Base-by-base conservation (phyloP, 2,797 vertebrate species). In the Podarcis lilfordi region DNA sequence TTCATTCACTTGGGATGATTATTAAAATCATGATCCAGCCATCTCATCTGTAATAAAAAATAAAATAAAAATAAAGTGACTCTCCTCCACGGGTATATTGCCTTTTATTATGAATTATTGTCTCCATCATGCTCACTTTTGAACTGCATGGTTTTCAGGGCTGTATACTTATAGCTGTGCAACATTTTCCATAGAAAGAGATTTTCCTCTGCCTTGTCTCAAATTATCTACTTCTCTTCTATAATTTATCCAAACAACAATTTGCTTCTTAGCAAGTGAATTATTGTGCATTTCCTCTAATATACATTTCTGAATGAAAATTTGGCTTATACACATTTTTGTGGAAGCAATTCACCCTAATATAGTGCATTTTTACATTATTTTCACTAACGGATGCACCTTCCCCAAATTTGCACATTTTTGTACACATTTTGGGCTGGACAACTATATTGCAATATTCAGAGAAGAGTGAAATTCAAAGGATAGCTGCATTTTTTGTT, bases 41-140 rank as follows among this genome's bases (percentile, higher is more conserved):
- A 85, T 21, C 8, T 40, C 13, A 29, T 29, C 8, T 61, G n/a
- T 45, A 17, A 37, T 64, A 55, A n/a, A 59, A 80, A 10, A 71
- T 32, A 8, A 13, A 55, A 19, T 68, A 19, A 2, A 59, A 29
- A 23, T 66, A 29, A 86, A n/a, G 7, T 85, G 15, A 37, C 79
- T 86, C 8, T 59, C 17, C 27, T 71, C 40, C 17, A 72, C 59
- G 17, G 10, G 5, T n/a, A 37, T 59, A 72, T 61, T 61, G 9
- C 19, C 80, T 86, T 86, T 71, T 80, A 71, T 86, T 55, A 71
- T 71, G 85, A 72, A 86, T 19, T 2, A 71, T 40, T 7, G 68
- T 7, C 43, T 68, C 75, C 29, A 61, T 78, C 4, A 86, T 78
- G 81, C 64, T 82, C 37, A 45, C 8, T 82, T 72, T 81, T 29